These are phyloP conservation scores for Cheilosia urbana DNA, from an alignment of 2,888 invertebrate species.

Conservation along the genomic window DNA sequence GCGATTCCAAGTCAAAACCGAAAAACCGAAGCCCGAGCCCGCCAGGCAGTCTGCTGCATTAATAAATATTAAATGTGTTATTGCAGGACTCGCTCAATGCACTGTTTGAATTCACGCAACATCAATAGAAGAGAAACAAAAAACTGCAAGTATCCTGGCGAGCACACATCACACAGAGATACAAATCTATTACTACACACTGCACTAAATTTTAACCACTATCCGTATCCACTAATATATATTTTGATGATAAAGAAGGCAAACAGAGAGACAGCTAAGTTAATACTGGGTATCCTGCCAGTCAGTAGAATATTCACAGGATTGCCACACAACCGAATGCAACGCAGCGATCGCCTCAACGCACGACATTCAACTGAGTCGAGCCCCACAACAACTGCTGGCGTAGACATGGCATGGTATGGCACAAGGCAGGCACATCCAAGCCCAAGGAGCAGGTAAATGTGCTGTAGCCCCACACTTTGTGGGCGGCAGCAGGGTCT, in stretches of 20 bases:
- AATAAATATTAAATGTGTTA: slow-evolving; percentile 71
- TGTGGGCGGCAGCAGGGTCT: slow-evolving; percentile 26
- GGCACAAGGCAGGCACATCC: too few relatives aligned
- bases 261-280: slow-evolving; percentile 40
- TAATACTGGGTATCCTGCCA: slow-evolving; percentile 63
- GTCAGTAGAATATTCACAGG: slow-evolving; percentile 36
- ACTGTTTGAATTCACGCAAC: slow-evolving; percentile 32
- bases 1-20: slow-evolving; percentile 19
- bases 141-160: not conserved
- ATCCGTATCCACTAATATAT: slow-evolving; percentile 8
- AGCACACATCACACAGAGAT: slow-evolving; percentile 7
- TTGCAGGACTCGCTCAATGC: slow-evolving; percentile 46
- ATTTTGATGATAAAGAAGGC: slow-evolving; percentile 33
- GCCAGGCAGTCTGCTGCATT: slow-evolving; percentile 72
- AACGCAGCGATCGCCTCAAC: slow-evolving; percentile 71
- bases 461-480: slow-evolving; percentile 34
- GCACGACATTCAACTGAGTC: slow-evolving; percentile 71
- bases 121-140: slow-evolving; percentile 52
- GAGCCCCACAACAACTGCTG: slow-evolving; percentile 33
- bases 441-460: slow-evolving; percentile 64
- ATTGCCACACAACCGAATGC: slow-evolving; percentile 61
- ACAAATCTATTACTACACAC: slow-evolving; percentile 42
- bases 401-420: slow-evolving; percentile 2
- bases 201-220: slow-evolving; percentile 37
- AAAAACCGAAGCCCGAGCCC: slow-evolving; percentile 29